phyloP scores from a whole-genome alignment of 2,888 invertebrate genomes.

The Aspidiotus rigidus region DNA sequence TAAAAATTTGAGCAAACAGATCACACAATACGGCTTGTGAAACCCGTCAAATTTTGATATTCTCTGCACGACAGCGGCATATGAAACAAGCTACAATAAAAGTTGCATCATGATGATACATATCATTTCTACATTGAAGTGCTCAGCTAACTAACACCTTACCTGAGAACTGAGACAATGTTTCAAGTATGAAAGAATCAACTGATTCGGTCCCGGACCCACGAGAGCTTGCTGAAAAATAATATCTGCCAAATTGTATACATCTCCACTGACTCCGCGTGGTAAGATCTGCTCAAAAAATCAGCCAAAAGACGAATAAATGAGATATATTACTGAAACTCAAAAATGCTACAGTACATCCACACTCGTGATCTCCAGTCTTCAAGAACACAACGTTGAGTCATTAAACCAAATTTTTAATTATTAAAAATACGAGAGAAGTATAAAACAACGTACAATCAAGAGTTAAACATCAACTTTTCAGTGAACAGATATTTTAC shows the following conservation, averaged over 20 bases:
- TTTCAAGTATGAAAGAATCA: slow-evolving; percentile 83
- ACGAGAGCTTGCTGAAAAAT: slow-evolving; percentile 88
- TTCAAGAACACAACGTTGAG: no score
- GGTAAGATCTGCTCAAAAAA: slow-evolving; percentile 53
- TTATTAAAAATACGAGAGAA: no score
- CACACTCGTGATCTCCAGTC: no score
- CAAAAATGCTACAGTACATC: no score
- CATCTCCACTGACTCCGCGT: slow-evolving; percentile 83
- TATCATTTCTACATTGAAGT: slow-evolving; percentile 2
- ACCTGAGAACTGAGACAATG: slow-evolving; percentile 82
- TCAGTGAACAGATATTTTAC: slow-evolving; percentile 22
- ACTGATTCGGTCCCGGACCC: slow-evolving; percentile 82
- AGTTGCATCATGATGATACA: slow-evolving; percentile 41
- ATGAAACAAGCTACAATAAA: slow-evolving; percentile 61
- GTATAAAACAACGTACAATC: no score
- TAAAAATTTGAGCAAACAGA: slow-evolving; percentile 74
- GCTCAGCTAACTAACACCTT: slow-evolving; percentile 32
- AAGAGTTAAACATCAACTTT: slow-evolving; percentile 3
- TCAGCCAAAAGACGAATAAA: not conserved
- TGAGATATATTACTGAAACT: not conserved
- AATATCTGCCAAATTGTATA: slow-evolving; percentile 86
- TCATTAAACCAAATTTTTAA: no score
- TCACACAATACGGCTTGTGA: slow-evolving; percentile 77
- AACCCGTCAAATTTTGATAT: slow-evolving; percentile 82
- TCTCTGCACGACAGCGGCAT: slow-evolving; percentile 77